Evolutionary conservation across 2,888 invertebrate species (phyloP).

Genomic region (Pedicia rivosa): DNA sequence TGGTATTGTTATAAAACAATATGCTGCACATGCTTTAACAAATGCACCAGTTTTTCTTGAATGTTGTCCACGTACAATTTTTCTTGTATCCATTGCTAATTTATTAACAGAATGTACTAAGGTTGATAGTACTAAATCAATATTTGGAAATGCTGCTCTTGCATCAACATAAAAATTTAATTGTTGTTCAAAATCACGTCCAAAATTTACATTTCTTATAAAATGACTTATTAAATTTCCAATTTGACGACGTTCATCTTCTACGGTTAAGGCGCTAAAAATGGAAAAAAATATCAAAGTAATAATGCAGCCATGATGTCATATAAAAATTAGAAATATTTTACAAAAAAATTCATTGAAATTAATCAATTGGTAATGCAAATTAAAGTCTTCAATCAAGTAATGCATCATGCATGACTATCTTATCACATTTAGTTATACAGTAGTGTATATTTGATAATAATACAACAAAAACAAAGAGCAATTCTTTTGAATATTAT

Average conservation of each 20-base stretch:
- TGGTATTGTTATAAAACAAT: slow-evolving; percentile 93
- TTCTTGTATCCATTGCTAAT: slow-evolving; percentile 50
- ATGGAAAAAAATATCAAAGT: too few relatives aligned
- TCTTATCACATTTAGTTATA: too few relatives aligned
- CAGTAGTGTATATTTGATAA: too few relatives aligned
- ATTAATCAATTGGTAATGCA: too few relatives aligned
- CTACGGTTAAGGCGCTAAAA: slow-evolving; percentile 70
- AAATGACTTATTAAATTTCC: slow-evolving; percentile 68
- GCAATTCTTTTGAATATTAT: too few relatives aligned
- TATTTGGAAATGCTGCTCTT: slow-evolving; percentile 74
- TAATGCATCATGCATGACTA: too few relatives aligned
- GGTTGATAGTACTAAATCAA: slow-evolving; percentile 72
- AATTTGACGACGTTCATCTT: slow-evolving; percentile 80
- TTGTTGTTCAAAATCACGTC: slow-evolving; percentile 78
- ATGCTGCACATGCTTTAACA: slow-evolving; percentile 88
- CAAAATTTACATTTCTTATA: slow-evolving; percentile 65
- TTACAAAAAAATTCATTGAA: too few relatives aligned
- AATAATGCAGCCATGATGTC: too few relatives aligned
- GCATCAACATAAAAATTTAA: slow-evolving; percentile 89
- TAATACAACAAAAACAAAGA: too few relatives aligned
- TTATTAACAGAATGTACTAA: slow-evolving; percentile 80
- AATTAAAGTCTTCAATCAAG: too few relatives aligned
- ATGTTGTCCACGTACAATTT: slow-evolving; percentile 56
- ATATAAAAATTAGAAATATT: too few relatives aligned
- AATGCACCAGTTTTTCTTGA: slow-evolving; percentile 69